Base-by-base conservation (phyloP, 2,113 vertebrate genomes). In the Campylomormyrus tamandua region DNA sequence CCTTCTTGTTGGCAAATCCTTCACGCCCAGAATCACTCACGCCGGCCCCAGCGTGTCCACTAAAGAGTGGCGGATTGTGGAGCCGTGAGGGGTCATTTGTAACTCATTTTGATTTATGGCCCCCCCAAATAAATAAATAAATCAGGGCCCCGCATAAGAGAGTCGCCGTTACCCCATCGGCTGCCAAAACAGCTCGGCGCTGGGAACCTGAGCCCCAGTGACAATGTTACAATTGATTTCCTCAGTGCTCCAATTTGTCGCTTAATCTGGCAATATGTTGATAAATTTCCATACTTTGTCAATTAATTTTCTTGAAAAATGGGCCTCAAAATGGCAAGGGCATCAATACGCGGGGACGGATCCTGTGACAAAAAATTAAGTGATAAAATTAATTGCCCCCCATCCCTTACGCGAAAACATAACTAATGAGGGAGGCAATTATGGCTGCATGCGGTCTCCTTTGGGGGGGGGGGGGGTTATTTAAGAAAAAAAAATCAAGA, bases 291-390 rank as follows among this genome's bases (percentile, higher is more conserved):
- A 93, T 90, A 94, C 95, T 95, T 95, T 94, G 95, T 96, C 96
- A 95, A 96, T 96, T 96, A 96, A 96, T 96, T 96, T 96, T 94
- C 92, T 89, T 96, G 95, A 96, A 91, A 96, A 95, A 96, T 95
- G 94, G 93, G 92, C 93, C 92, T 39, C 91, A 90, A 94, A 92
- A 88, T 91, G 89, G 90, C 89, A 92, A 94, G 93, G 93, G 92
- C 95, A 95, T 96, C 95, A 94, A 96, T 96, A 95, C 93, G 92
- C 92, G 94, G 93, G 93, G 92, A 92, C 92, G 91, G 93, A 94
- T 95, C 39, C 92, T 39, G 93, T 95, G 95, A 95, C 95, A 70
- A 13, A 96, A 95, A 96, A 96, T 96, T 95, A 96, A 96, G 96
- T 95, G 95, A 96, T 96, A 94, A 96, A 96, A 96, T 96, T 93